Conservation (phyloP, 53 echinoderm and acorn worm species). For the Paracentrotus lividus region DNA sequence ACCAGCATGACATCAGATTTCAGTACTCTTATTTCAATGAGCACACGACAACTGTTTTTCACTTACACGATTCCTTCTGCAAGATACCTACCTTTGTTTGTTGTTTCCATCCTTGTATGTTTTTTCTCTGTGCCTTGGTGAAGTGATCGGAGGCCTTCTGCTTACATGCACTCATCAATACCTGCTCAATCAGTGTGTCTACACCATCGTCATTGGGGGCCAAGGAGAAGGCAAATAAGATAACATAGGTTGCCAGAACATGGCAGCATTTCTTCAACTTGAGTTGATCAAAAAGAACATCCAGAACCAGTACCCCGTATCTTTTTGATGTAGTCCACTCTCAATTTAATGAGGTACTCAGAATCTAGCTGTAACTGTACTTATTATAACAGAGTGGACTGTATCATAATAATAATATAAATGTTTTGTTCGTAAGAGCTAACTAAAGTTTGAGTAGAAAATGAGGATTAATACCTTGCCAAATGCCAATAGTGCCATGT, state of each 20-base stretch:
- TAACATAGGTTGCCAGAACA: background rate
- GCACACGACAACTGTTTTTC: background rate
- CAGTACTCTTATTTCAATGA: background rate
- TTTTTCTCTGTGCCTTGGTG: constrained; percentile 94
- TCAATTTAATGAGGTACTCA: no score
- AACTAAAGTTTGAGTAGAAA: no score
- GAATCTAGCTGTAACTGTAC: no score
- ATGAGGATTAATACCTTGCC: no score
- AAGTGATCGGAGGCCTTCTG: constrained; percentile 94
- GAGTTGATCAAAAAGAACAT: background rate
- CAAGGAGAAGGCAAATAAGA: background rate
- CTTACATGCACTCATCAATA: constrained; percentile 92
- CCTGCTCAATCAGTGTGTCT: constrained; percentile 93
- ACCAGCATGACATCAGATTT: background rate
- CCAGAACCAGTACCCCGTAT: background rate
- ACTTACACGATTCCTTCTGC: background rate
- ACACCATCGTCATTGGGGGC: background rate
- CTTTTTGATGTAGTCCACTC: no score
- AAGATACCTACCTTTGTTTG: constrained; percentile 85
- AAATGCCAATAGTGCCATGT: no score
- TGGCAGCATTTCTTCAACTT: background rate
- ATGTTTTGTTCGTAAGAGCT: no score
- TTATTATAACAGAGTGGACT: no score
- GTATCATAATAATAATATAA: no score
- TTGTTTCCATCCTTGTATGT: constrained; percentile 88